phyloP scores from a whole-genome alignment of 2,888 invertebrate genomes.

The Holacanthella duospinosa region DNA sequence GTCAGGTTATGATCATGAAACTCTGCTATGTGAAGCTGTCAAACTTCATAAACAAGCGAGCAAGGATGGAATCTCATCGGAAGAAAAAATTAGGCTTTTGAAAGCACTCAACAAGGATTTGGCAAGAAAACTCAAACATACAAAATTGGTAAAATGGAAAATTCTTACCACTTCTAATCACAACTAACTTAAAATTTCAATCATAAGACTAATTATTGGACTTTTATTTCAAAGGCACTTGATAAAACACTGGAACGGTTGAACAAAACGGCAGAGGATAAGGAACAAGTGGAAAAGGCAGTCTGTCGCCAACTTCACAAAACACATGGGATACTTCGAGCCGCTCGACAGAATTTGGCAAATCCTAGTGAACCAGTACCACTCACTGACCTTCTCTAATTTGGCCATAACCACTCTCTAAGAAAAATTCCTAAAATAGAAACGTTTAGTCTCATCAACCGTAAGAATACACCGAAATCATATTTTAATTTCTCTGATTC shows the following conservation, averaged over 20 bases:
- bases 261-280: conserved; percentile 64
- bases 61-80: conserved; percentile 13
- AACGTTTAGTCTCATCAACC: not conserved
- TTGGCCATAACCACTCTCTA: not conserved
- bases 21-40: conserved; percentile 11
- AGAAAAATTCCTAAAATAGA: not conserved
- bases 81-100: conserved; percentile 12
- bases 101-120: not conserved
- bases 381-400: conserved; percentile 7
- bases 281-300: conserved; percentile 69
- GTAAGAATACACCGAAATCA: not conserved
- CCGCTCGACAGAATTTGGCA: conserved; percentile 59
- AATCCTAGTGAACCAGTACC: conserved; percentile 22
- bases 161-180: conserved; percentile 12
- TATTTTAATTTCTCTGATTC: not conserved
- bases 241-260: conserved; percentile 67
- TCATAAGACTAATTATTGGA: not conserved
- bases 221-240: conserved; percentile 41
- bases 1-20: conserved; percentile 53
- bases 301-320: conserved; percentile 70
- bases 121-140: not conserved
- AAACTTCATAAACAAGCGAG: not conserved
- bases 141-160: not conserved
- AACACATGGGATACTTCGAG: conserved; percentile 63
- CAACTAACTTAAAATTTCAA: no score